These are phyloP conservation scores for Oophaga sylvatica DNA, from an alignment of 2,797 vertebrate genomes.

Conservation along the genomic window DNA sequence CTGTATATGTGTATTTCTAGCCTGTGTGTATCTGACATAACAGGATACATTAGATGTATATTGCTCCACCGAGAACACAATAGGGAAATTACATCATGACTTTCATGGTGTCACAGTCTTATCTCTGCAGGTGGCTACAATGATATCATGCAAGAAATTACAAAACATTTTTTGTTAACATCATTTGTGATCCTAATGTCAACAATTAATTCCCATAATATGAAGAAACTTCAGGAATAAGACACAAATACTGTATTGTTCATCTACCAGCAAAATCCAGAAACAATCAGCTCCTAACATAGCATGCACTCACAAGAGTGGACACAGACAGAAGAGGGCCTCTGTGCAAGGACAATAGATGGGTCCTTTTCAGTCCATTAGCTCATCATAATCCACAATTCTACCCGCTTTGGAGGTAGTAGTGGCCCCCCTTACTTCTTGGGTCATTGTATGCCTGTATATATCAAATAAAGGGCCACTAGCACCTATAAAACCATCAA, in stretches of 20 bases:
- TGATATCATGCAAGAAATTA: conserved; percentile 25
- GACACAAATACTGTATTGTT: background rate
- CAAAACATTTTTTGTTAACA: background rate
- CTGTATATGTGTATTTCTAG: background rate
- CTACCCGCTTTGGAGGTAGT: too few relatives aligned
- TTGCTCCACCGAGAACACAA: conserved; percentile 24
- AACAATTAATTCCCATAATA: background rate
- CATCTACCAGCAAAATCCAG: background rate
- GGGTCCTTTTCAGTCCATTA: too few relatives aligned
- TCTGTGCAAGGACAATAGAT: too few relatives aligned
- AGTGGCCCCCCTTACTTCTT: too few relatives aligned
- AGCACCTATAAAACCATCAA: too few relatives aligned
- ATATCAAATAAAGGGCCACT: too few relatives aligned
- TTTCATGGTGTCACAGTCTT: conserved; percentile 12
- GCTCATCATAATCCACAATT: too few relatives aligned
- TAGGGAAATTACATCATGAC: conserved; percentile 25
- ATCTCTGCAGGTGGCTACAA: background rate
- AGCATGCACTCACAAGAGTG: too few relatives aligned
- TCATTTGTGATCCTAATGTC: background rate
- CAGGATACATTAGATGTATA: conserved; percentile 6
- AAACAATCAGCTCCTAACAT: background rate
- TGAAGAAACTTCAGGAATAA: background rate
- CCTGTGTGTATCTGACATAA: background rate
- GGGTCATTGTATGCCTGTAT: too few relatives aligned
- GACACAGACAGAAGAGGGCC: too few relatives aligned